Base-by-base conservation (phyloP, 2,888 invertebrate species). In the Apodemia zela region DNA sequence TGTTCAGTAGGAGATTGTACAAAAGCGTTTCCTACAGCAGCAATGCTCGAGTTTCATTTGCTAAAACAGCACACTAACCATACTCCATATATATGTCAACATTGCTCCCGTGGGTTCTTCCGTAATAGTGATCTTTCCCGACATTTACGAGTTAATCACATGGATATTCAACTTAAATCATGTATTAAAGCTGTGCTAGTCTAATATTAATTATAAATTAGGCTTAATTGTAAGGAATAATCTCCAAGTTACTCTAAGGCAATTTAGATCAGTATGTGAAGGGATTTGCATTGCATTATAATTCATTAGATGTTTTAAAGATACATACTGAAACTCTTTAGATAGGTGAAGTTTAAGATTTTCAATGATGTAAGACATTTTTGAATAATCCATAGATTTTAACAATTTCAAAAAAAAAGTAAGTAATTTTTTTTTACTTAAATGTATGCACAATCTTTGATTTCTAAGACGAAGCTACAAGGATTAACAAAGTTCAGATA, bases 11-110 rank as follows among this genome's bases (percentile, higher is more conserved):
- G 85, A 10, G 84, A 87, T 15, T 92, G 92, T 64, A 76, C 72
- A 0, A 82, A 80, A 62, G 82, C 86, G 1, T 92, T 92, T 59
- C 90, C 90, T 0, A 85, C 82, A 0, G 84, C 85, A 0, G 78
- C 79, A 49, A 89, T 92, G 88, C 69, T 92, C 42, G 88, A 91
- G 72, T 90, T 85, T 68, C 92, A 92, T 67, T 73, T 90, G 10
- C 71, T 90, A 15, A 92, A 92, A 72, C 79, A 85, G 65, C 92
- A 92, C 59, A 85, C 87, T 1, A 85, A 90, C 63, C 83, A 84
- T 51, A 88, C 89, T 2, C 92, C 92, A 0, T 89, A 84, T 47
- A 69, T 87, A 2, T 92, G 92, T 67, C 82, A 78, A 51, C 84
- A 89, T 64, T 92, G 92, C 64, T 80, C 86, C 0, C 75, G 88